A percentile compares a stretch with the other conserved stretches of the same genome.
phyloP scores from a whole-genome alignment of 2,113 vertebrate genomes.

The Accipiter virgatus region DNA sequence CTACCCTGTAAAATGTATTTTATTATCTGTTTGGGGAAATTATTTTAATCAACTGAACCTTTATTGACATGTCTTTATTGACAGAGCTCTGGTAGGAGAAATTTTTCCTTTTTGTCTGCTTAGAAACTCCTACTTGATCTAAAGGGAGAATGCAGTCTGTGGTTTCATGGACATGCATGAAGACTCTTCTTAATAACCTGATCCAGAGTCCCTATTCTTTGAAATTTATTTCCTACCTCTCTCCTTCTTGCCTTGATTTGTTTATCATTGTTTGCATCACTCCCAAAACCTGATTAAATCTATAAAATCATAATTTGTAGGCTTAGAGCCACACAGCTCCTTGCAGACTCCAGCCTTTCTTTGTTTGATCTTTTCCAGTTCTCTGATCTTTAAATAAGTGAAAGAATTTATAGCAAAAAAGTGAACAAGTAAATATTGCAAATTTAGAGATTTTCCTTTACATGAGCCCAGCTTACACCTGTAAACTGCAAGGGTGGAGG shows the following conservation, averaged over 20 bases:
- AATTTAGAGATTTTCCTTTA: background rate
- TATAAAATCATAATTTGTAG: background rate
- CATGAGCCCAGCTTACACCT: background rate
- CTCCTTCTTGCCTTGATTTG: background rate
- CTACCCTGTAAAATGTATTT: conserved; percentile 14
- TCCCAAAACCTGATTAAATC: background rate
- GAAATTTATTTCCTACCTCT: background rate
- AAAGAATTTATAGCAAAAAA: background rate
- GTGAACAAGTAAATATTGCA: background rate
- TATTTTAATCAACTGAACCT: background rate
- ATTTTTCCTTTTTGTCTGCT: background rate
- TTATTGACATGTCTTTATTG: background rate
- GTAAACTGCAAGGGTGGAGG: background rate
- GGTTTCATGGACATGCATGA: background rate
- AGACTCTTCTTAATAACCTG: conserved; percentile 6
- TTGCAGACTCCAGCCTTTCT: background rate
- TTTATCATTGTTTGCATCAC: background rate
- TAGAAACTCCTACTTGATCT: background rate
- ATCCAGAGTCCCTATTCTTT: background rate
- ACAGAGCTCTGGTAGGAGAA: background rate
- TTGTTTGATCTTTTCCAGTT: background rate
- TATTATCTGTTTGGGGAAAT: background rate
- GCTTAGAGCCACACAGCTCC: background rate
- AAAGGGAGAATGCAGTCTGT: background rate
- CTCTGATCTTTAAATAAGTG: background rate